Evolutionary conservation across 2,888 invertebrate genomes (phyloP).

Genomic region (Drosophila atripex): DNA sequence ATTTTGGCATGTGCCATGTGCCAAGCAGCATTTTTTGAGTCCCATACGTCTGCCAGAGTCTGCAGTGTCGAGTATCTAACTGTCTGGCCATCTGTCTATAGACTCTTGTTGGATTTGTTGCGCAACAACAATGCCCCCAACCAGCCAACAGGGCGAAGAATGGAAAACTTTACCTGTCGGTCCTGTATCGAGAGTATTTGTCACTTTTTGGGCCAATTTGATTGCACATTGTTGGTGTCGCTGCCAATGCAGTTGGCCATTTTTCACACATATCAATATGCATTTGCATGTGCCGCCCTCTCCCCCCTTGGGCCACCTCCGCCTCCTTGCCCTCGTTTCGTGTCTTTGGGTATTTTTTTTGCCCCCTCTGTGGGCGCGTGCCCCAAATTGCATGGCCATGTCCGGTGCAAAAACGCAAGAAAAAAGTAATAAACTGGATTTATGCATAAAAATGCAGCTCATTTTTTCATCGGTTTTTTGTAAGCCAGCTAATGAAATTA

Average conservation of each 20-base stretch:
- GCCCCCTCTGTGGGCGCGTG: slow-evolving; percentile 71
- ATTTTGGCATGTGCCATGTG: slow-evolving; percentile 77
- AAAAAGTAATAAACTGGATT: slow-evolving; percentile 21
- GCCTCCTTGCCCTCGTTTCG: background rate
- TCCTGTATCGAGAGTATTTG: slow-evolving; percentile 73
- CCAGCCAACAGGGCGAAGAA: slow-evolving; percentile 4
- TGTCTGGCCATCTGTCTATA: slow-evolving; percentile 41
- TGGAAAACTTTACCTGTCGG: slow-evolving; percentile 66
- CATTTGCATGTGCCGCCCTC: slow-evolving; percentile 2
- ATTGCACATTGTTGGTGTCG: slow-evolving; percentile 55
- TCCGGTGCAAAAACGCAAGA: slow-evolving; percentile 59
- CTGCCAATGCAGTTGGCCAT: slow-evolving; percentile 72
- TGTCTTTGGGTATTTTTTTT: background rate
- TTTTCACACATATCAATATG: slow-evolving; percentile 68
- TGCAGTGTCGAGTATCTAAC: slow-evolving; percentile 14
- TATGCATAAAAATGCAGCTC: slow-evolving; percentile 40
- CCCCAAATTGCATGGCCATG: slow-evolving; percentile 70
- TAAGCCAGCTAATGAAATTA: slow-evolving; percentile 69
- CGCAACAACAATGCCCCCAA: slow-evolving; percentile 53
- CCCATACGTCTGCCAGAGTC: slow-evolving; percentile 54
- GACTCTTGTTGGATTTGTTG: slow-evolving; percentile 24
- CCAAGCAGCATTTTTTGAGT: slow-evolving; percentile 67
- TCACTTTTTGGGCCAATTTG: slow-evolving; percentile 67
- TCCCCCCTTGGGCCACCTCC: background rate
- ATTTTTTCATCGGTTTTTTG: slow-evolving; percentile 7